Evolutionary conservation across 2,888 invertebrate species (phyloP).

Genomic region (Pristionchus arcanus): DNA sequence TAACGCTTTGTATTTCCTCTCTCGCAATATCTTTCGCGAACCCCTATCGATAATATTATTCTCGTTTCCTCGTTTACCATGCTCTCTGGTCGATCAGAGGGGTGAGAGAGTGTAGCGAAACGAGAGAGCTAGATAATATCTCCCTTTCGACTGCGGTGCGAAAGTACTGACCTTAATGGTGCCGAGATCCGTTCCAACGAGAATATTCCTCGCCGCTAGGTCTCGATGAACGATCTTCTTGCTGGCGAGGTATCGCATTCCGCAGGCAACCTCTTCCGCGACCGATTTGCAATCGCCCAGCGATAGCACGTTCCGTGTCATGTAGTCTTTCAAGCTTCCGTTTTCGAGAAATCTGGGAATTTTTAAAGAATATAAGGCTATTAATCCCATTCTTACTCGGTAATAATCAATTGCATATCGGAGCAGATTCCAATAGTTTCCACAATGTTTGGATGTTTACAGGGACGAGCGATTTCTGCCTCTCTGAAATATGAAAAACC

Average conservation of each 20-base stretch:
- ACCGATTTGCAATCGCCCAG: neutral
- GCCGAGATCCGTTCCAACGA: neutral
- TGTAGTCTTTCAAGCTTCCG: neutral
- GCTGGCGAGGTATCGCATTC: neutral
- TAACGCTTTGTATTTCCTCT: too few species aligned
- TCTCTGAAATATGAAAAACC: neutral
- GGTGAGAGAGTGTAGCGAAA: too few species aligned
- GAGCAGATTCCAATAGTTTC: neutral
- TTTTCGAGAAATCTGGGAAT: neutral
- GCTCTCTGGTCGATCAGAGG: too few species aligned
- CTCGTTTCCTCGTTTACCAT: too few species aligned
- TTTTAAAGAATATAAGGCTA: too few species aligned
- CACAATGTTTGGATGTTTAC: neutral
- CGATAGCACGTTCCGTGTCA: neutral
- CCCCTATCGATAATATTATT: too few species aligned
- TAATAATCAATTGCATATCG: neutral
- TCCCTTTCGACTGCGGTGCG: too few species aligned
- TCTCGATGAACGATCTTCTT: neutral
- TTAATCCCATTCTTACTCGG: neutral
- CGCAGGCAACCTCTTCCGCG: neutral
- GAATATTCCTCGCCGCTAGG: neutral
- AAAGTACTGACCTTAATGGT: neutral
- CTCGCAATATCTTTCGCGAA: too few species aligned
- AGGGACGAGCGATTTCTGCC: neutral
- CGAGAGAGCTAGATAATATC: too few species aligned